Base-by-base conservation (phyloP, 2,113 vertebrate species). In the Nyctereutes procyonoides region DNA sequence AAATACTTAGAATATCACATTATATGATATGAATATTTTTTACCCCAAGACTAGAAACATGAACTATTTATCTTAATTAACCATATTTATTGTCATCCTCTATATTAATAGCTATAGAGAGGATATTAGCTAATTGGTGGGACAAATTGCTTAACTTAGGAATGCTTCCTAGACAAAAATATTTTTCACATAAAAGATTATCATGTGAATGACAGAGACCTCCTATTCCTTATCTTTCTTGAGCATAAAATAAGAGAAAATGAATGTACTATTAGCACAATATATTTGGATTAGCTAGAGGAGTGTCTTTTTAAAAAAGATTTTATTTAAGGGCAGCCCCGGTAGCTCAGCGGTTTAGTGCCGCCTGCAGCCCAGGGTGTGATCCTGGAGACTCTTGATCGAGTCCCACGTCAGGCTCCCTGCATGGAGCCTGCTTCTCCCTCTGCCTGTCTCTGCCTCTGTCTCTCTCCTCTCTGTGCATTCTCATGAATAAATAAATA, bases 221-320 rank as follows among this genome's bases (percentile, higher is more conserved):
- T 32, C 28, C 28, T 67, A 24, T 76, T 67, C 28, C 4, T 26
- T 73, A 53, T 12, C 53, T 93, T 86, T 88, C 55, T n/a, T 86
- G 38, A 81, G 12, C 53, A 93, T 86, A 58, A 93, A 81, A 93
- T 32, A 69, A 58, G 48, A 76, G 51, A 80, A 93, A 94, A 92
- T 76, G 32, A 38, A 22, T 74, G 81, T 56, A 30, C 0, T 71
- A 38, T 60, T 76, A 88, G 19, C 19, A 56, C 13, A 20, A 69
- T 32, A 35, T 48, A 62, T 81, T 83, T 91, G 85, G 67, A 65
- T 87, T 82, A 84, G 87, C 26, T 24, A 43, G 51, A 90, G 9
- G 17, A 67, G 20, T 69, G n/a, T 69, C 3, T 69, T 32, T n/a
- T 69, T 67, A 19, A n/a, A 43, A 43, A 43, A 43, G 67, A n/a